phyloP scores from a whole-genome alignment of 2,888 invertebrate species.

The Halictus quadricinctus region DNA sequence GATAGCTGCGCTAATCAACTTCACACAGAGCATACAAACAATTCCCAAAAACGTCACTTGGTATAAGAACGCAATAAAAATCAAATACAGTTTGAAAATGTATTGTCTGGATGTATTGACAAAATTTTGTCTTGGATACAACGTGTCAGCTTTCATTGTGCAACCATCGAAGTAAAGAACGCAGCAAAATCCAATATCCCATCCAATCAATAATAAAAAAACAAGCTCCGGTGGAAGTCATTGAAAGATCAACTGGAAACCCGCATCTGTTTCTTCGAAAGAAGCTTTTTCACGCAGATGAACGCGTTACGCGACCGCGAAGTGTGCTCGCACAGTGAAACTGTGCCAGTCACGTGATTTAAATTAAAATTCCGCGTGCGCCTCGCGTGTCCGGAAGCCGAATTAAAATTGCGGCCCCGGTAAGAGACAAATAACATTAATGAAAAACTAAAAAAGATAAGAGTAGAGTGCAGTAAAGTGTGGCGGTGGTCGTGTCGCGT shows the following conservation, averaged over 20 bases:
- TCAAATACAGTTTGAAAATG: no score
- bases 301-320: neutral
- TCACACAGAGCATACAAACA: no score
- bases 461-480: neutral
- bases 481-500: no score
- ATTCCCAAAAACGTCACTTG: no score
- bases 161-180: neutral
- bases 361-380: neutral
- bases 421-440: conserved; percentile 2
- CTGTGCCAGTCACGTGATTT: neutral
- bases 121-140: no score
- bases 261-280: neutral
- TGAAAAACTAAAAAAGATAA: neutral
- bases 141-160: no score
- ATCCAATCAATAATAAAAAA: neutral
- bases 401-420: neutral
- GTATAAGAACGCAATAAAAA: no score
- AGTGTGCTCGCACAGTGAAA: neutral
- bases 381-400: neutral
- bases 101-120: no score
- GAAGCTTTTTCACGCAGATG: neutral
- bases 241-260: neutral
- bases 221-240: neutral
- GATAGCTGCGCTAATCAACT: no score
- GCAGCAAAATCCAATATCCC: neutral